These are phyloP conservation scores for Ischnus inquisitorius DNA, from an alignment of 2,888 invertebrate species.

Conservation along the genomic window DNA sequence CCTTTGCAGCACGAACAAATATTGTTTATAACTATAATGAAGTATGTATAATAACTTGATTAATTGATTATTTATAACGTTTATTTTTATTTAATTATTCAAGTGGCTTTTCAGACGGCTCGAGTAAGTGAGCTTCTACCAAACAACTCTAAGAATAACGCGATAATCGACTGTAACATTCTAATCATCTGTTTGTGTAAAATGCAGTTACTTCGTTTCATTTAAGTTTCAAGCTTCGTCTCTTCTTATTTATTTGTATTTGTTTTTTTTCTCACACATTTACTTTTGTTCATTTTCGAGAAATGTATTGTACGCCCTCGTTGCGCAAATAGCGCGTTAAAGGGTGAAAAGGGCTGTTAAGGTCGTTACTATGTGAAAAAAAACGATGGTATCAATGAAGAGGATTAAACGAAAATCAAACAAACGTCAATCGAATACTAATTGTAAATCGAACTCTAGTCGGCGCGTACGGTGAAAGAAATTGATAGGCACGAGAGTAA, in stretches of 20 bases:
- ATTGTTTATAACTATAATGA: slow-evolving; percentile 75
- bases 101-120: slow-evolving; percentile 73
- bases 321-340: slow-evolving; percentile 54
- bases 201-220: slow-evolving; percentile 53
- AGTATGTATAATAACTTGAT: slow-evolving; percentile 78
- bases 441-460: slow-evolving; percentile 39
- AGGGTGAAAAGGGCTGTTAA: slow-evolving; percentile 5
- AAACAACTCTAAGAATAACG: slow-evolving; percentile 73
- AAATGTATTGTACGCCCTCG: slow-evolving; percentile 39
- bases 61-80: slow-evolving; percentile 79
- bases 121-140: slow-evolving; percentile 73
- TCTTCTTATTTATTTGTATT: slow-evolving; percentile 8
- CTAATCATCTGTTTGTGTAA: slow-evolving; percentile 56
- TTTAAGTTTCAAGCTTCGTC: background rate
- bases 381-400: slow-evolving; percentile 18
- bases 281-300: slow-evolving; percentile 21
- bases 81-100: slow-evolving; percentile 75
- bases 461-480: slow-evolving; percentile 31
- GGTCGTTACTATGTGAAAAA: slow-evolving; percentile 33
- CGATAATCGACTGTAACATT: slow-evolving; percentile 64
- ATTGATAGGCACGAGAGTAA: slow-evolving; percentile 43
- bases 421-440: slow-evolving; percentile 23
- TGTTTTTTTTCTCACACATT: slow-evolving; percentile 13
- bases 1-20: slow-evolving; percentile 77
- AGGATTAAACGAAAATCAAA: slow-evolving; percentile 21